phyloP scores from a whole-genome alignment of 2,797 vertebrate species.

The Chelonia mydas region DNA sequence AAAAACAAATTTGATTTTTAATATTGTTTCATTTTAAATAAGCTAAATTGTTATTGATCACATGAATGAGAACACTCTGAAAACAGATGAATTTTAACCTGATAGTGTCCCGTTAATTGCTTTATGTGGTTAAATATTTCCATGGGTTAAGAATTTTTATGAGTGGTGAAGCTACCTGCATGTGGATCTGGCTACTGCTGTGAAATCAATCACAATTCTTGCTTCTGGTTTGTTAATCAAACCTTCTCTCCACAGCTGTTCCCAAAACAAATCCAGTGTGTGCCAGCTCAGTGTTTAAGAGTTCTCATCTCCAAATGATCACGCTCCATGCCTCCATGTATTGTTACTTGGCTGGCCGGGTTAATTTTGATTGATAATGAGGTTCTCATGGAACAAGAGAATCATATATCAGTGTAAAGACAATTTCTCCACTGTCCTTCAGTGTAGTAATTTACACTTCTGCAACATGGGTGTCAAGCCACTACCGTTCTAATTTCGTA shows the following conservation, averaged over 20 bases:
- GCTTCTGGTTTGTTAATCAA: slow-evolving; percentile 39
- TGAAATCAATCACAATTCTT: slow-evolving; percentile 45
- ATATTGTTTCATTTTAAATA: slow-evolving; percentile 32
- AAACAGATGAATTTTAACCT: neutral
- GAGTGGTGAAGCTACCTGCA: slow-evolving; percentile 25
- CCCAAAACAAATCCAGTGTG: neutral
- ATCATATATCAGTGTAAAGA: neutral
- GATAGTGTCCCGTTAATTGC: neutral
- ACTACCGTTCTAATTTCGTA: neutral
- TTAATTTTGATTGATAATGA: slow-evolving; percentile 42
- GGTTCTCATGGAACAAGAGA: neutral
- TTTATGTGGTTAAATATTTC: slow-evolving; percentile 30
- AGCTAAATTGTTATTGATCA: slow-evolving; percentile 24
- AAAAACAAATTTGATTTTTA: neutral
- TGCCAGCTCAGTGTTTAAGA: neutral
- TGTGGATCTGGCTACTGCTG: slow-evolving; percentile 10
- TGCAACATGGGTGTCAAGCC: neutral
- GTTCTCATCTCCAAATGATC: neutral
- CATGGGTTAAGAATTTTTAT: slow-evolving; percentile 11
- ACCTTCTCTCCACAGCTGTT: neutral
- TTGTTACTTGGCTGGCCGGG: slow-evolving; percentile 12
- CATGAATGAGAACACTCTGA: neutral
- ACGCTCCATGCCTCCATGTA: neutral
- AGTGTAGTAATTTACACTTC: neutral
- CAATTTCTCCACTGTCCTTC: neutral